Conservation (phyloP, 2,797 vertebrate genomes). For the Phalanger gymnotis region DNA sequence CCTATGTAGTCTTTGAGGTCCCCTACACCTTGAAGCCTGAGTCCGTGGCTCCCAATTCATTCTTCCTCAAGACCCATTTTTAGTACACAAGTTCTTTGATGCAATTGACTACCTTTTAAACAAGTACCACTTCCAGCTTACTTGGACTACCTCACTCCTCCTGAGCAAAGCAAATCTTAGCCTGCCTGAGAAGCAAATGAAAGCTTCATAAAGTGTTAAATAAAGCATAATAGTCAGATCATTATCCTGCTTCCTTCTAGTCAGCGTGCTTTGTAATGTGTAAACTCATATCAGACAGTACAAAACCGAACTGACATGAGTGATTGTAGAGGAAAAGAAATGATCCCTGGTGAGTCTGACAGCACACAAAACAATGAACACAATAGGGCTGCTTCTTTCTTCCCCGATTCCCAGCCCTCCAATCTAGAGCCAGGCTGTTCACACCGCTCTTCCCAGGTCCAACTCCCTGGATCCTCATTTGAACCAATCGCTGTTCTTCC, state of each 20-base stretch:
- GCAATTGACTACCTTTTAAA: not conserved
- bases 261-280: conserved; percentile 24
- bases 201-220: conserved; percentile 53
- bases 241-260: conserved; percentile 29
- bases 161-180: conserved; percentile 50
- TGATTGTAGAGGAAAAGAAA: not conserved
- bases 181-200: conserved; percentile 46
- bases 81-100: not conserved
- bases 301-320: conserved; percentile 32
- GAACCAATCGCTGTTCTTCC: conserved; percentile 34
- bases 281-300: not conserved
- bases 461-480: conserved; percentile 26
- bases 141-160: not conserved
- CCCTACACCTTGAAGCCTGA: not conserved
- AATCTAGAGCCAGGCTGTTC: not conserved
- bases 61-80: not conserved
- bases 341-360: not conserved
- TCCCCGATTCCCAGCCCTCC: conserved; percentile 7
- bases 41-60: not conserved
- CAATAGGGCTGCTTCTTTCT: not conserved
- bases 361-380: not conserved
- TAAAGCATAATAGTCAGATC: conserved; percentile 43
- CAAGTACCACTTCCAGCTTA: not conserved
- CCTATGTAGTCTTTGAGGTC: not conserved
- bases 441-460: not conserved